Evolutionary conservation across 2,797 vertebrate genomes (phyloP).

Genomic region (Cyprinodon diabolis): DNA sequence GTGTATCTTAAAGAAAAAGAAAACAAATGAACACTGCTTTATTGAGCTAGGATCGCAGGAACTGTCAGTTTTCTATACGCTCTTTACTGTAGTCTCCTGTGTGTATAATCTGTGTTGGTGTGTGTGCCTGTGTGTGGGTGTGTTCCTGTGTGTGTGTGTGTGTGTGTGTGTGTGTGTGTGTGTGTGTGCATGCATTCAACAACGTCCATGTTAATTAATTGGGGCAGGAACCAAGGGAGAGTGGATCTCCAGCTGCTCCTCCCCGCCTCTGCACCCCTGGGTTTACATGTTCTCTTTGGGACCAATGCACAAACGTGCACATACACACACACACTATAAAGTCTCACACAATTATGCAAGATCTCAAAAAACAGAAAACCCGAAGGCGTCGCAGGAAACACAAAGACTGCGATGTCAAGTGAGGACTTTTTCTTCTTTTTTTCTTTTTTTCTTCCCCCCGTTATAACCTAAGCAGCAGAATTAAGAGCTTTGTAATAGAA

Average conservation of each 20-base stretch:
- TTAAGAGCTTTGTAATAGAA: neutral
- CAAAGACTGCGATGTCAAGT: conserved; percentile 13
- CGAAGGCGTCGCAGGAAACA: conserved; percentile 3
- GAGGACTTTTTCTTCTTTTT: neutral
- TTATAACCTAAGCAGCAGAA: neutral
- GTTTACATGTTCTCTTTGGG: conserved; percentile 59
- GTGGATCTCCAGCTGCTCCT: conserved; percentile 76
- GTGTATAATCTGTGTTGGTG: neutral
- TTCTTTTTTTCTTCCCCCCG: neutral
- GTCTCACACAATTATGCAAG: conserved; percentile 15
- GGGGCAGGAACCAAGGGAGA: conserved; percentile 75
- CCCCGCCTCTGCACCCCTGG: conserved; percentile 62
- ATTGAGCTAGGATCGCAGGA: neutral
- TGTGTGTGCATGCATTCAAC: conserved; percentile 10
- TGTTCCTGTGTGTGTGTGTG: too few relatives aligned
- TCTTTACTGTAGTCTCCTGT: conserved; percentile 6
- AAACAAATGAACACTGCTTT: neutral
- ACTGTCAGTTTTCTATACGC: neutral
- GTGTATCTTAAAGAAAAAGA: neutral
- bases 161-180: too few relatives aligned
- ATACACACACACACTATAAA: conserved; percentile 6
- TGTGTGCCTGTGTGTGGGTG: too few relatives aligned
- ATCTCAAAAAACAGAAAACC: conserved; percentile 14
- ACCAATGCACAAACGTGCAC: conserved; percentile 34
- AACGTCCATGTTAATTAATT: conserved; percentile 69